These are phyloP conservation scores for Anoplophora glabripennis DNA, from an alignment of 1,140 invertebrate genomes.

Conservation along the genomic window DNA sequence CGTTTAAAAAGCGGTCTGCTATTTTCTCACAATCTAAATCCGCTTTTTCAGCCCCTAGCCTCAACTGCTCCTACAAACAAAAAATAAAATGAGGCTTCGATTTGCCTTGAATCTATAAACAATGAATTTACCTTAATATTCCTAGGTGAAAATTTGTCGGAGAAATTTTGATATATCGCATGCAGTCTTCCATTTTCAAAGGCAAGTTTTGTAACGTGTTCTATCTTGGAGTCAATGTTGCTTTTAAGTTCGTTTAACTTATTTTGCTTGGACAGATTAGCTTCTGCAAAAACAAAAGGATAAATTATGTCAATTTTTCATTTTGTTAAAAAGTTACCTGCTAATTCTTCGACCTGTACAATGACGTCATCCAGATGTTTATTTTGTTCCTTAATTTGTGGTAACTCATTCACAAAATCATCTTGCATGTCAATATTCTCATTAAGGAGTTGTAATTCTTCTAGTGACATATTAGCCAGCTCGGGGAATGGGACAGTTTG, in stretches of 20 bases:
- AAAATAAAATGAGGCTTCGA: slow-evolving; percentile 8
- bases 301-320: slow-evolving; percentile 15
- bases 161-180: slow-evolving; percentile 65
- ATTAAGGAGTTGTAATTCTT: slow-evolving; percentile 67
- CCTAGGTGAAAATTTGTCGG: slow-evolving; percentile 69
- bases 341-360: slow-evolving; percentile 67
- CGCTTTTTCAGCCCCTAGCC: slow-evolving; percentile 61
- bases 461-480: slow-evolving; percentile 61
- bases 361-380: slow-evolving; percentile 68
- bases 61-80: slow-evolving; percentile 52
- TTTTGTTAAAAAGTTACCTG: slow-evolving; percentile 52
- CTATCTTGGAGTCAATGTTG: slow-evolving; percentile 61
- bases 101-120: slow-evolving; percentile 23
- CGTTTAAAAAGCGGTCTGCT: slow-evolving; percentile 70
- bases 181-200: slow-evolving; percentile 67
- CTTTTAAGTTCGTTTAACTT: slow-evolving; percentile 60
- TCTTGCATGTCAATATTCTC: slow-evolving; percentile 66
- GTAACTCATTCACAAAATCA: slow-evolving; percentile 67
- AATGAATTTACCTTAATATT: slow-evolving; percentile 64
- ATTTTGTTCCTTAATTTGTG: slow-evolving; percentile 64
- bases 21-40: slow-evolving; percentile 73
- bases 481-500: slow-evolving; percentile 57
- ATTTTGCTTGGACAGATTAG: slow-evolving; percentile 66
- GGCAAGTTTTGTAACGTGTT: slow-evolving; percentile 65
- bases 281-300: slow-evolving; percentile 50